These are phyloP conservation scores for Gnathonemus echidnorhynchus DNA, from an alignment of 2,113 vertebrate species.

Conservation along the genomic window DNA sequence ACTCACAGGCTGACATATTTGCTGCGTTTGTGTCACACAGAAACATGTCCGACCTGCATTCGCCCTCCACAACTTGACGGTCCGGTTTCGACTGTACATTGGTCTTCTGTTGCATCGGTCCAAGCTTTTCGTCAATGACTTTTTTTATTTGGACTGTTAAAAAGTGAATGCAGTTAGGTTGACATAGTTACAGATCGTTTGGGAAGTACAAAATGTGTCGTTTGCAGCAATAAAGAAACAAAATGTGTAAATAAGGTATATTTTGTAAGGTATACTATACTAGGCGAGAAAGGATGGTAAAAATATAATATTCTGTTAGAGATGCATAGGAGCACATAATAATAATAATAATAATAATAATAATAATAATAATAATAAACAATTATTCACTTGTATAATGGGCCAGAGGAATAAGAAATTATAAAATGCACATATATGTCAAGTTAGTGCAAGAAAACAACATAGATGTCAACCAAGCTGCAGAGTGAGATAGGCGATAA, in stretches of 20 bases:
- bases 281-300: neutral
- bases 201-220: neutral
- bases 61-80: neutral
- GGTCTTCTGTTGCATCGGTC: neutral
- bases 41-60: neutral
- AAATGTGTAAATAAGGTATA: neutral
- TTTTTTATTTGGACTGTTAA: neutral
- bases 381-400: neutral
- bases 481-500: neutral
- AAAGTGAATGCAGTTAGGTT: neutral
- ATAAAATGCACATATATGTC: neutral
- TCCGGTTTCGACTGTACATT: neutral
- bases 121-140: neutral
- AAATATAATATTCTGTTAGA: neutral
- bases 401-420: neutral
- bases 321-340: neutral
- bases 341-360: neutral
- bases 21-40: neutral
- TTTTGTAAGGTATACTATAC: neutral
- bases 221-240: neutral
- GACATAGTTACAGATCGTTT: neutral
- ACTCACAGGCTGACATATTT: slow-evolving; percentile 52
- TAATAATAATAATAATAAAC: neutral
- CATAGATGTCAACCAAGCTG: neutral
- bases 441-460: neutral